Base-by-base conservation (phyloP, 2,113 vertebrate species). In the Corythaixoides concolor region DNA sequence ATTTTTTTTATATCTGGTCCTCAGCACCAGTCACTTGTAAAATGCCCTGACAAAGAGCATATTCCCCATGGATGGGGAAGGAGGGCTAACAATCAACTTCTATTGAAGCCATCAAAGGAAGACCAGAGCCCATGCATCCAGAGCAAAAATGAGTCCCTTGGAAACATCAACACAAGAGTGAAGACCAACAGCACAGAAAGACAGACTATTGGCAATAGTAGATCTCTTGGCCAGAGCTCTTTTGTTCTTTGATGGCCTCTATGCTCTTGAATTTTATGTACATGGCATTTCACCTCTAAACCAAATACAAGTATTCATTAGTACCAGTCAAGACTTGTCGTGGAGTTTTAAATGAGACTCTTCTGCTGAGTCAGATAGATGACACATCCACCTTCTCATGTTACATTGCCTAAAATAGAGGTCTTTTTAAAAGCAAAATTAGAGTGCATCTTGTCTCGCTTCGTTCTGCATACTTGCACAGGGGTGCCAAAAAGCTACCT, bases 351-450 rank as follows among this genome's bases (percentile, higher is more conserved):
- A 89, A 88, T 77, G 81, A 94, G 77, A 33, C 59, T 43, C 23
- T 95, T 96, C 37, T 96, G 96, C 96, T 96, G 96, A 97, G 89
- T 96, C 94, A 92, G 78, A 59, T 8, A 41, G 86, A 75, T 93
- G 88, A 95, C 62, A 85, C 89, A 90, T 89, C 80, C 70, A 89
- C 78, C 80, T 95, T 72, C 95, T 97, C 73, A 21, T 7, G 8
- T 93, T 93, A 30, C 70, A 11, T 72, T 85, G 62, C 80, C 91
- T 76, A 82, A 88, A 97, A 92, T 93, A 96, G 74, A 85, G 73
- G 72, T 74, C 70, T 88, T 82, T 74, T 85, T 52, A 81, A 59
- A 90, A 94, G 72, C 17, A 3, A 69, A 89, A 78, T 78, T 86
- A 1, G 17, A 68, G 66, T 32, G 49, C 50, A 60, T 87, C 80